Evolutionary conservation across 2,113 vertebrate genomes (phyloP).

Genomic region (Scomber japonicus): DNA sequence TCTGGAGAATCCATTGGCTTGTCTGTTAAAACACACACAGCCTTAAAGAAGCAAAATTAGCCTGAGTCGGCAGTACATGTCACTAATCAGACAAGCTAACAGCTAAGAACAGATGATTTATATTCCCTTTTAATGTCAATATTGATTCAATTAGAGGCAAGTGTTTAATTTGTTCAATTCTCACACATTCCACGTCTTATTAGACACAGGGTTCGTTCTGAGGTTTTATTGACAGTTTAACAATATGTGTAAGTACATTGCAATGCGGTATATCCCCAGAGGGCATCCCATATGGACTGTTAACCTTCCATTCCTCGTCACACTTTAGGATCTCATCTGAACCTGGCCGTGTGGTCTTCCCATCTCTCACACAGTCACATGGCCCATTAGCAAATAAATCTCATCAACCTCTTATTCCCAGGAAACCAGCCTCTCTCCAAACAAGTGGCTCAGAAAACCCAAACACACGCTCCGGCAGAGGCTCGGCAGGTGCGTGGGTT

Average conservation of each 20-base stretch:
- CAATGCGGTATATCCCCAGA: constrained; percentile 33
- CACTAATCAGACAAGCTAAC: constrained; percentile 1
- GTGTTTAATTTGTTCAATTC: constrained; percentile 47
- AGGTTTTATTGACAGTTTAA: constrained; percentile 64
- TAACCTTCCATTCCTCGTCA: constrained; percentile 50
- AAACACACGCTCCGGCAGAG: constrained; percentile 24
- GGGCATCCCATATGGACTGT: constrained; percentile 27
- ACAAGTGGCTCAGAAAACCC: constrained; percentile 49
- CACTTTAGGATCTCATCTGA: constrained; percentile 45
- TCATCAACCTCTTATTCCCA: constrained; percentile 58
- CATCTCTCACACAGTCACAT: constrained; percentile 32
- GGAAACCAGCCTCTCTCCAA: constrained; percentile 46
- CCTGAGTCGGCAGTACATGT: not conserved
- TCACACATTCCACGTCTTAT: constrained; percentile 67
- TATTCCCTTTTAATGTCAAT: not conserved
- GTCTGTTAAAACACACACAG: not conserved
- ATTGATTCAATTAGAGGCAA: constrained; percentile 39
- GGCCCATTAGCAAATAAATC: constrained; percentile 49
- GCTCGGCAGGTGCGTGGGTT: constrained; percentile 48
- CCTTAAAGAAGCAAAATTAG: not conserved
- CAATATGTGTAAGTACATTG: constrained; percentile 28
- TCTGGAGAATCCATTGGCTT: not conserved
- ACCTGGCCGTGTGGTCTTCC: constrained; percentile 60
- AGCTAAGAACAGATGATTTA: constrained; percentile 3
- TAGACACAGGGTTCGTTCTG: constrained; percentile 44